These are phyloP conservation scores for Lophotriccus pileatus DNA, from an alignment of 2,797 vertebrate species.

Conservation along the genomic window DNA sequence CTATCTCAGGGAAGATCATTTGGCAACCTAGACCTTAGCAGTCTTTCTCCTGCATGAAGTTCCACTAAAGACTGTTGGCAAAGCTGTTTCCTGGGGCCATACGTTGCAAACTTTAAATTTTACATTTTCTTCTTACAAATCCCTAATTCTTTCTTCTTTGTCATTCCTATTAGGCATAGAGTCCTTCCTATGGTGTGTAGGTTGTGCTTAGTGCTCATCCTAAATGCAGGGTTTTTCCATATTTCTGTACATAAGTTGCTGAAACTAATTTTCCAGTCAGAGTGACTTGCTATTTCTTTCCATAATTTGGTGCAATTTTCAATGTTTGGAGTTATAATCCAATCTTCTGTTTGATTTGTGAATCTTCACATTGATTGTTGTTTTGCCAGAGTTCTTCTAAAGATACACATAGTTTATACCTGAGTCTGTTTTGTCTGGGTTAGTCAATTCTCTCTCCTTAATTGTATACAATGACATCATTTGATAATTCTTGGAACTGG, in stretches of 20 bases:
- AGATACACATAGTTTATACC: background rate
- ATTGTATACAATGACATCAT: rapidly evolving
- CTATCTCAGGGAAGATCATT: background rate
- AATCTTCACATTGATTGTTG: background rate
- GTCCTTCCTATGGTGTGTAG: background rate
- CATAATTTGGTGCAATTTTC: background rate
- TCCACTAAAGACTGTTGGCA: background rate
- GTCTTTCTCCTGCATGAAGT: background rate
- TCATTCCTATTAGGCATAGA: background rate
- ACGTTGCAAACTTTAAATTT: background rate
- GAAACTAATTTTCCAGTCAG: background rate
- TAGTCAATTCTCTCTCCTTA: background rate
- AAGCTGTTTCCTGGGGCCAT: background rate
- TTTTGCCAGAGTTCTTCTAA: background rate
- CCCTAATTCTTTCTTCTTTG: background rate
- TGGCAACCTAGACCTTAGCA: background rate
- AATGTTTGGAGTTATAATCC: background rate
- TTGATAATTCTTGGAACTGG: background rate
- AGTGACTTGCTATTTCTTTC: background rate
- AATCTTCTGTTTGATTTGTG: background rate
- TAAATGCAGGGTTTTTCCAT: background rate
- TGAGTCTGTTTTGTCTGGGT: background rate
- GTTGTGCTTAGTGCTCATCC: background rate
- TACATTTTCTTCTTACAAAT: background rate
- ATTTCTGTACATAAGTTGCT: background rate